phyloP scores from a whole-genome alignment of 2,797 vertebrate genomes.

The Chrysolophus pictus region DNA sequence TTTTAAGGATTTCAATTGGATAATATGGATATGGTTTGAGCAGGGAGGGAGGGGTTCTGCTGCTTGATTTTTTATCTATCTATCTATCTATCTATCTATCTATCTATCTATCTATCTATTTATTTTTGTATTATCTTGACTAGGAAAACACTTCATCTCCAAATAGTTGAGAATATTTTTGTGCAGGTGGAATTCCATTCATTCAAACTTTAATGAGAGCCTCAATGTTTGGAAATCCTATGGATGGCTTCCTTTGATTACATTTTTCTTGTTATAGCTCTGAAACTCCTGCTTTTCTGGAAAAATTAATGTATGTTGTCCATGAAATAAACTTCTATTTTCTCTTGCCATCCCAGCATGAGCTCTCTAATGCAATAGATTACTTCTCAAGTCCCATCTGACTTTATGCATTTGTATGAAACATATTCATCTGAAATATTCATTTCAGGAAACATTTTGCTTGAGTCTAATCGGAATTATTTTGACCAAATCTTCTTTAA shows the following conservation, averaged over 20 bases:
- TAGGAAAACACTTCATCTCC: not conserved
- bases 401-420: not conserved
- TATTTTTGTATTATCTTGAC: not conserved
- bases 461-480: not conserved
- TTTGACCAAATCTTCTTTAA: not conserved
- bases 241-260: not conserved
- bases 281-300: not conserved
- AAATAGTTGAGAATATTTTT: not conserved
- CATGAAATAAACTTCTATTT: not conserved
- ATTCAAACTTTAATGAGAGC: accelerated
- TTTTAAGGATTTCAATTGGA: not conserved
- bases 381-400: not conserved
- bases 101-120: not conserved
- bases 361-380: not conserved
- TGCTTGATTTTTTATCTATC: not conserved
- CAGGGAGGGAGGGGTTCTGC: not conserved
- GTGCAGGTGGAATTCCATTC: not conserved
- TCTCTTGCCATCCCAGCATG: not conserved
- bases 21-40: not conserved
- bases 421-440: not conserved
- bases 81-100: no score
- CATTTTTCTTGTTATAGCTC: not conserved
- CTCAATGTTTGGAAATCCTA: not conserved
- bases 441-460: not conserved
- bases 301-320: not conserved